These are phyloP conservation scores for Pollenia labialis DNA, from an alignment of 2,888 invertebrate species.

Conservation along the genomic window DNA sequence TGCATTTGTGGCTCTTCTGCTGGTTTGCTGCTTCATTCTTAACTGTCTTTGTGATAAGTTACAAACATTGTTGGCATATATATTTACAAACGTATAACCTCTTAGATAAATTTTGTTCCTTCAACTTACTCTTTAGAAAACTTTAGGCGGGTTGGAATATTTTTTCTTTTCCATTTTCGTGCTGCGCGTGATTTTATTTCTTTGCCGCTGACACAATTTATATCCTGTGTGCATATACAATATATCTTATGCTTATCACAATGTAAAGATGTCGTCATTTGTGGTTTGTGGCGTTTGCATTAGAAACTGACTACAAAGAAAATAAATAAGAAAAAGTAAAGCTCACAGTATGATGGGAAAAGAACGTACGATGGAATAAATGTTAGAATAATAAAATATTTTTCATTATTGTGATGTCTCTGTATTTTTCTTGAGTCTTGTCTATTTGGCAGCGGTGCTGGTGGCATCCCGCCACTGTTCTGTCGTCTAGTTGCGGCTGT, in stretches of 20 bases:
- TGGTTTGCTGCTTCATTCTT: conserved; percentile 39
- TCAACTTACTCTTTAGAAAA: conserved; percentile 22
- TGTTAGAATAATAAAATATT: conserved; percentile 14
- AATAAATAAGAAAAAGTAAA: conserved; percentile 19
- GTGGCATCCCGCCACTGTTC: conserved; percentile 44
- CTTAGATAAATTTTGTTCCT: conserved; percentile 10
- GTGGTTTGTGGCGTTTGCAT: conserved; percentile 71
- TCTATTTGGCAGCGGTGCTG: conserved; percentile 28
- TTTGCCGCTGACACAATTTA: conserved; percentile 84
- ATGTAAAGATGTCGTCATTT: conserved; percentile 76
- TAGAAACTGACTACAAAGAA: conserved; percentile 52
- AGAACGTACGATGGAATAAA: neutral
- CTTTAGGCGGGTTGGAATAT: conserved; percentile 8
- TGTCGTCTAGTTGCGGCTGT: conserved; percentile 53
- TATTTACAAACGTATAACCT: conserved; percentile 49
- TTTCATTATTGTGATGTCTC: conserved; percentile 41
- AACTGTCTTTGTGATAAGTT: conserved; percentile 57
- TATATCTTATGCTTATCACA: conserved; percentile 83
- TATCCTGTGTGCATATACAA: conserved; percentile 82
- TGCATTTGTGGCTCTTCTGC: conserved; percentile 43
- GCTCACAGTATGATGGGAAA: conserved; percentile 23
- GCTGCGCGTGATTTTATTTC: conserved; percentile 79
- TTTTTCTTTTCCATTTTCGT: conserved; percentile 4
- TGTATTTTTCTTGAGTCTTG: conserved; percentile 21
- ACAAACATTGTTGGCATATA: conserved; percentile 42